phyloP scores from a whole-genome alignment of 2,888 invertebrate species.

The Epicampocera succincta region DNA sequence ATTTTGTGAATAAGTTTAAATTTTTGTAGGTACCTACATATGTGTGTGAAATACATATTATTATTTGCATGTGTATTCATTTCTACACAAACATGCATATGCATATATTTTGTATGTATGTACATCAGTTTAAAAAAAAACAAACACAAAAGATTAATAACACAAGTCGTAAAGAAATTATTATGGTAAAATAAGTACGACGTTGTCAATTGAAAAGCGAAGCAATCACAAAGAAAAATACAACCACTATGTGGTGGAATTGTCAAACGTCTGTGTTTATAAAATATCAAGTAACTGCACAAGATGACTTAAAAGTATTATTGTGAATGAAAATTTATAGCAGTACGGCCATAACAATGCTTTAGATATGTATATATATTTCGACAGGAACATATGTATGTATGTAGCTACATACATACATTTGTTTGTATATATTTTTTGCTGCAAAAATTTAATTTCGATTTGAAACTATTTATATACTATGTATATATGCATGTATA shows the following conservation, averaged over 20 bases:
- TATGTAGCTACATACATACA: background rate
- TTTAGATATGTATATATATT: too few relatives aligned
- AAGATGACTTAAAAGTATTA: conserved; percentile 28
- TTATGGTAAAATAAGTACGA: conserved; percentile 19
- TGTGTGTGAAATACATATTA: too few relatives aligned
- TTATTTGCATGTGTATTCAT: too few relatives aligned
- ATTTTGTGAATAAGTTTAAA: conserved; percentile 11
- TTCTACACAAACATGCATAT: background rate
- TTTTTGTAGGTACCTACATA: too few relatives aligned
- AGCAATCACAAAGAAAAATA: conserved; percentile 58
- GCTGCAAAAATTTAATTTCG: too few relatives aligned
- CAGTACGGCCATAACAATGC: background rate
- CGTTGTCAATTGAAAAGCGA: conserved; percentile 41
- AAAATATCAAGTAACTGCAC: conserved; percentile 48
- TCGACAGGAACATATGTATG: too few relatives aligned
- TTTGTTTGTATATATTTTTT: too few relatives aligned
- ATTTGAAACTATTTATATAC: too few relatives aligned
- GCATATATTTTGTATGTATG: background rate
- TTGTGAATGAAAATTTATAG: conserved; percentile 56
- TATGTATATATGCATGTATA: background rate
- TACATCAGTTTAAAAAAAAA: conserved; percentile 19
- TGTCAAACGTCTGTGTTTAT: conserved; percentile 48
- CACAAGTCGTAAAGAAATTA: conserved; percentile 35
- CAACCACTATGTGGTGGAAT: conserved; percentile 63
- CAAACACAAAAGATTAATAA: conserved; percentile 44